Evolutionary conservation across 2,113 vertebrate species (phyloP).

Genomic region (Dasyprocta punctata): DNA sequence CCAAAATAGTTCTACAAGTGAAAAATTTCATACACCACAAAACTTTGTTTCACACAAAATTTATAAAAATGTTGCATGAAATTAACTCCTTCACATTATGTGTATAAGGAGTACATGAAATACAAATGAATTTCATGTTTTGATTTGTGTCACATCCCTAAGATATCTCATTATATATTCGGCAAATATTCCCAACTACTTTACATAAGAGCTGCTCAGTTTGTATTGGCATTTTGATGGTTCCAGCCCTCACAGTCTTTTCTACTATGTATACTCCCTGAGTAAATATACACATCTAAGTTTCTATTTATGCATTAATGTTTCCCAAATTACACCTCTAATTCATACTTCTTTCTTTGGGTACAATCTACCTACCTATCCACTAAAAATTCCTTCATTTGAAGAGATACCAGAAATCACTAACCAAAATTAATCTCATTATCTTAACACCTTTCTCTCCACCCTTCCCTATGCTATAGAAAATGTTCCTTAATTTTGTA

Average conservation of each 20-base stretch:
- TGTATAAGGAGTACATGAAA: not conserved
- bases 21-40: not conserved
- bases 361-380: not conserved
- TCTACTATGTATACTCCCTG: not conserved
- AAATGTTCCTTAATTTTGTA: not conserved
- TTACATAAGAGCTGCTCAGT: not conserved
- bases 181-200: not conserved
- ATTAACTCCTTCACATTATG: not conserved
- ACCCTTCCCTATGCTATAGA: no score
- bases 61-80: not conserved
- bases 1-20: not conserved
- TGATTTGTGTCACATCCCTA: no score
- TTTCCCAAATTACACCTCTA: not conserved
- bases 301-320: not conserved
- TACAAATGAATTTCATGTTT: not conserved
- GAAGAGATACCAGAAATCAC: slow-evolving; percentile 7
- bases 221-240: not conserved
- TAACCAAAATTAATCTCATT: slow-evolving; percentile 32
- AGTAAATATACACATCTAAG: not conserved
- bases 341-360: not conserved
- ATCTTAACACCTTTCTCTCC: not conserved
- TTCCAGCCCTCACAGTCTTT: not conserved
- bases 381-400: slow-evolving; percentile 16
- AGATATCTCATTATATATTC: not conserved
- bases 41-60: not conserved